Evolutionary conservation across 2,888 invertebrate species (phyloP).

Genomic region (Chrysolina americana): DNA sequence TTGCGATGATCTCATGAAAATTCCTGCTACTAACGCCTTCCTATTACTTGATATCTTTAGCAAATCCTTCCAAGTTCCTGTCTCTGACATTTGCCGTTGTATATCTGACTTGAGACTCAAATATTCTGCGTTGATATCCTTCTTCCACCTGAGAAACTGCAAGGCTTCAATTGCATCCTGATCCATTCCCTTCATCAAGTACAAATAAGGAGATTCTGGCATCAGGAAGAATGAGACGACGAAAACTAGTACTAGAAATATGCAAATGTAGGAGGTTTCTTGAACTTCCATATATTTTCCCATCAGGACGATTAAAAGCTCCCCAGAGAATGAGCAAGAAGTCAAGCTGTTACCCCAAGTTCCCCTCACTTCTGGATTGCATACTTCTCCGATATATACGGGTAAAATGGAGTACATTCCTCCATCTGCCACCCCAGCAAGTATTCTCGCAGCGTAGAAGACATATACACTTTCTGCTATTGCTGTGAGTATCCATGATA

Average conservation of each 20-base stretch:
- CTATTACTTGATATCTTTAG: constrained; percentile 58
- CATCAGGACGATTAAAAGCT: constrained; percentile 68
- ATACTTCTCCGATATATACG: constrained; percentile 61
- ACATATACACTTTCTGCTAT: constrained; percentile 55
- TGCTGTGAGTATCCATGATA: constrained; percentile 55
- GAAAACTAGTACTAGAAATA: constrained; percentile 73
- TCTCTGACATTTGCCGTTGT: constrained; percentile 61
- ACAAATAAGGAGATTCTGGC: constrained; percentile 72
- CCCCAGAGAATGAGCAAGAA: constrained; percentile 56
- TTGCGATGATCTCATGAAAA: constrained; percentile 60
- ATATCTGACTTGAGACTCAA: constrained; percentile 55
- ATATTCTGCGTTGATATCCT: constrained; percentile 58
- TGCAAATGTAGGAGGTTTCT: constrained; percentile 72
- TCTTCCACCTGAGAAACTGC: constrained; percentile 52
- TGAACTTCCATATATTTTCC: constrained; percentile 71
- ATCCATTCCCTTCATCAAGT: constrained; percentile 53
- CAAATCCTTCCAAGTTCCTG: constrained; percentile 61
- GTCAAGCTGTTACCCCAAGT: constrained; percentile 61
- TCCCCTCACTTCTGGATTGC: constrained; percentile 60
- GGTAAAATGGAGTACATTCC: constrained; percentile 57
- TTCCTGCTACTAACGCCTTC: constrained; percentile 57
- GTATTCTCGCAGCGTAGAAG: constrained; percentile 60
- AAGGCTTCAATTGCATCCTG: constrained; percentile 56
- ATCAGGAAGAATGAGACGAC: constrained; percentile 73
- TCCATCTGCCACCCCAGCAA: constrained; percentile 58